phyloP scores from a whole-genome alignment of 2,113 vertebrate species.

The Trogon melanurus region DNA sequence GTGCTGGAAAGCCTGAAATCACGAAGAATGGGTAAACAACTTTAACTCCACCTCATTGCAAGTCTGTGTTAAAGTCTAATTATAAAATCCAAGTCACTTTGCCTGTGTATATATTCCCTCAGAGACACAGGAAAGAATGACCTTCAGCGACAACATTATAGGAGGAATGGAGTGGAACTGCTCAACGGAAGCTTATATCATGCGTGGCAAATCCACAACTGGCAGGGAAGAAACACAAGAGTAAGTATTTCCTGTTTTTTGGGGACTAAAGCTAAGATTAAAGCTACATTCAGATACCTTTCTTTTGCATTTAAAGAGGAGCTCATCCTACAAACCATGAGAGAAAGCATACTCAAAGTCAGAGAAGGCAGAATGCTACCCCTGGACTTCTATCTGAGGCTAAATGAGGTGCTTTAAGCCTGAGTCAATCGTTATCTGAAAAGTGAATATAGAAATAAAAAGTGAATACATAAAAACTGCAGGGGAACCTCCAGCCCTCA shows the following conservation, averaged over 20 bases:
- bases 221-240: not conserved
- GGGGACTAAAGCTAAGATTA: not conserved
- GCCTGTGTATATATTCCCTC: not conserved
- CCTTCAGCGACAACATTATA: not conserved
- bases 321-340: not conserved
- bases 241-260: not conserved
- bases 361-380: not conserved
- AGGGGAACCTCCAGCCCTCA: not conserved
- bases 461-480: not conserved
- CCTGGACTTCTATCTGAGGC: not conserved
- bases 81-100: slow-evolving; percentile 18
- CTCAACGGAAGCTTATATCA: not conserved
- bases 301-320: not conserved
- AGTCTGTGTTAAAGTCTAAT: not conserved
- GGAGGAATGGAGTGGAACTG: not conserved
- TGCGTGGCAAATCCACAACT: not conserved
- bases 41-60: not conserved
- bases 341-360: not conserved
- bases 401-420: not conserved
- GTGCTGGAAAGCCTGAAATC: not conserved
- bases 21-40: not conserved
- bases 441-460: no score
- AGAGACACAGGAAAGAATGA: not conserved
- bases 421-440: not conserved
- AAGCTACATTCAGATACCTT: not conserved